These are phyloP conservation scores for Callyntrura guangdongensis DNA, from an alignment of 2,888 invertebrate genomes.

Conservation along the genomic window DNA sequence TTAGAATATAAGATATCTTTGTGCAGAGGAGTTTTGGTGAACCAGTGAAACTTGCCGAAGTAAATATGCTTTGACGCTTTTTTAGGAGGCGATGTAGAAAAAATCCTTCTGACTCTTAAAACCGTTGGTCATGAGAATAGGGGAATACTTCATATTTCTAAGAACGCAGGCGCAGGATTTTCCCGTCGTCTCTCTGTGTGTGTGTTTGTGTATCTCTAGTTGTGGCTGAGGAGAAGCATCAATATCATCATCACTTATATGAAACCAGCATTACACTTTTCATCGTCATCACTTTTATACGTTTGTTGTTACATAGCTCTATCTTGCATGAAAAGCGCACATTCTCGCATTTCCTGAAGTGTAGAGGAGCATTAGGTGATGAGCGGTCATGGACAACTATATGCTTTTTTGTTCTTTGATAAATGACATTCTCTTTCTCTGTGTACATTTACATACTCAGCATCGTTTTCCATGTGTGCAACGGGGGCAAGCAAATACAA, in stretches of 20 bases:
- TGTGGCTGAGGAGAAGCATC: background rate
- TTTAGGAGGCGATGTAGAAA: background rate
- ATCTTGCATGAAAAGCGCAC: background rate
- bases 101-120: conserved; percentile 22
- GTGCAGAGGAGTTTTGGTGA: background rate
- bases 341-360: background rate
- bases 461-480: too few species aligned
- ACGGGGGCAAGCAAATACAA: background rate
- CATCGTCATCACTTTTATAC: background rate
- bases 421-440: background rate
- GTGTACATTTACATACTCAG: background rate
- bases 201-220: background rate
- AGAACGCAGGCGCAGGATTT: conserved; percentile 56
- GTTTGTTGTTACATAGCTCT: background rate
- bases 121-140: conserved; percentile 35
- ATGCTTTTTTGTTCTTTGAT: background rate
- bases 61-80: background rate
- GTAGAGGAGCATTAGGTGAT: background rate
- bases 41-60: background rate
- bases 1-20: background rate
- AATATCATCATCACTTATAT: background rate
- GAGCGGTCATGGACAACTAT: conserved; percentile 18
- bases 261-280: background rate
- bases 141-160: conserved; percentile 44
- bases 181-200: background rate